Base-by-base conservation (phyloP, 2,888 invertebrate species). In the Scaeva pyrastri region DNA sequence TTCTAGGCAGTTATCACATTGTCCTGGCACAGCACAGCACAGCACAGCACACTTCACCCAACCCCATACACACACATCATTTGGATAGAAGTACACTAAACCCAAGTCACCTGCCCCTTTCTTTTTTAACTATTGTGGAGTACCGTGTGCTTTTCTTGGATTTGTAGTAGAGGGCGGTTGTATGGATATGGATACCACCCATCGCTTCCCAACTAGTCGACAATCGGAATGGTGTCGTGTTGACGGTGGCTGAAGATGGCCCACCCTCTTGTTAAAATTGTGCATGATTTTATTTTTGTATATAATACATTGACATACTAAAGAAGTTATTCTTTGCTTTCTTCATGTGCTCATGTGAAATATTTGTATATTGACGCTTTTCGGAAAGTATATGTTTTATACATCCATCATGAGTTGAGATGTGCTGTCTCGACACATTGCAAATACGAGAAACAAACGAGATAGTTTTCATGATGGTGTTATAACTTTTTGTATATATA, bases 1-100 rank as follows among this genome's bases (percentile, higher is more conserved):
- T 56, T 73, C 68, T 68, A 66, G 26, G 64, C 66, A 71, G 74
- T 80, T 75, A 56, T 70, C 71, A 74, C 52, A 84, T 75, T 84
- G 48, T 75, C 41, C 68, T 79, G 50, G 26, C 12, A 39, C 52
- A 16, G 21, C 12, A 39, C 26, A 26, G 26, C 26, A 26, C 52
- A 16, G 39, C 23, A 26, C 36, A 31, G 21, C 36, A 39, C 23
- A 52, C 50, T 39, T 58, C 43, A 60, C 52, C 41, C 48, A 19
- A 31, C 2, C 5, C 31, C 31, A 21, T 26, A 68, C 21, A 21
- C 45, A 68, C 21, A 71, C 45, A 62, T 43, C 23, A 74, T 66
- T 60, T 12, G 41, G 41, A 73, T 31, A 36, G 31, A 48, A 64
- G 55, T 56, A 68, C 43, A 73, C 66, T 72, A 73, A 60, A 72